phyloP scores from a whole-genome alignment of 2,888 invertebrate genomes.

The Caenorhabditis zanzibari region DNA sequence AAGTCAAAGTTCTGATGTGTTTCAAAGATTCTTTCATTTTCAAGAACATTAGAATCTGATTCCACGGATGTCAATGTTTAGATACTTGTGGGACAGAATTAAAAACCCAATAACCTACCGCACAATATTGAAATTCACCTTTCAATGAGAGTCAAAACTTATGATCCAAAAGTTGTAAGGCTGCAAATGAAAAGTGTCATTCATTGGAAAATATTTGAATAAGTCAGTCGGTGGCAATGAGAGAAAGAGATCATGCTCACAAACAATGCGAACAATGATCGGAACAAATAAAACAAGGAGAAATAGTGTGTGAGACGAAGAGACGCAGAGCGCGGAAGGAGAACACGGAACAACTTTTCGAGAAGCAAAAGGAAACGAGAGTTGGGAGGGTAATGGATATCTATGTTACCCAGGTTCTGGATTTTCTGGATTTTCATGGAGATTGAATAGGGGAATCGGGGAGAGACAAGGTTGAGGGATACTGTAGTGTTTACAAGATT shows the following conservation, averaged over 20 bases:
- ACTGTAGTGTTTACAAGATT: background rate
- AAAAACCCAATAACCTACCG: too few relatives aligned
- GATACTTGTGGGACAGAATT: too few relatives aligned
- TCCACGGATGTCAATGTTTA: too few relatives aligned
- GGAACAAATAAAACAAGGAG: constrained; percentile 41
- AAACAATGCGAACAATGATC: constrained; percentile 58
- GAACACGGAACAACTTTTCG: constrained; percentile 54
- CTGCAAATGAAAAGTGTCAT: constrained; percentile 32
- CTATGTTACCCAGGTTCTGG: constrained; percentile 38
- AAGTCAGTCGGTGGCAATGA: constrained; percentile 37
- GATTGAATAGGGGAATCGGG: background rate
- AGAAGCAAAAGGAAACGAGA: constrained; percentile 24
- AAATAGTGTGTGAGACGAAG: constrained; percentile 30
- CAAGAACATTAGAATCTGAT: too few relatives aligned
- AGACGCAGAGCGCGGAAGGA: constrained; percentile 14
- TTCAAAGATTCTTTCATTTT: too few relatives aligned
- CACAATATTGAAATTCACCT: background rate
- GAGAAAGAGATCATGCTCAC: constrained; percentile 52
- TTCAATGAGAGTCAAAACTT: background rate
- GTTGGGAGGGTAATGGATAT: constrained; percentile 41
- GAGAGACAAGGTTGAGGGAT: background rate
- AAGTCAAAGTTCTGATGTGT: too few relatives aligned
- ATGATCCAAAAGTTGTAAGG: constrained; percentile 4
- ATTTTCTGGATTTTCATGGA: constrained; percentile 45
- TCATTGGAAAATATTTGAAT: constrained; percentile 59